Conservation (phyloP, 2,797 vertebrate genomes). For the Scyliorhinus canicula region DNA sequence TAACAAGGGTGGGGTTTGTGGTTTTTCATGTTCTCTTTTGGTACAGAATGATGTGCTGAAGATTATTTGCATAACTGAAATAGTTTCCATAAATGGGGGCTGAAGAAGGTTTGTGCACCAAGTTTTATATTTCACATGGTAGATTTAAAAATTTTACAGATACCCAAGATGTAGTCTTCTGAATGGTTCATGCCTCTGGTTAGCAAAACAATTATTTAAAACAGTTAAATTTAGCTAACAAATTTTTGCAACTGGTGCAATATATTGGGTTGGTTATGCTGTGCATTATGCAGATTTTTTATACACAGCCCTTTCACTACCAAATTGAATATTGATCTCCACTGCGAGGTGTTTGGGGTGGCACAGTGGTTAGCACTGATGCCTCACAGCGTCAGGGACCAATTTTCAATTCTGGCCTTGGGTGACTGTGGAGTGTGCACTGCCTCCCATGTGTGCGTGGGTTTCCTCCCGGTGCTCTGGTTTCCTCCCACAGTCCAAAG, state of each 20-base stretch:
- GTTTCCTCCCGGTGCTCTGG: too few species aligned
- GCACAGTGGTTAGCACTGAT: too few species aligned
- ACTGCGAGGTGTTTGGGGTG: neutral
- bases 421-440: too few species aligned
- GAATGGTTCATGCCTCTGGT: neutral
- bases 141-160: neutral
- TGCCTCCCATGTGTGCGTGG: too few species aligned
- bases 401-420: too few species aligned
- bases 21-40: conserved; percentile 25
- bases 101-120: neutral
- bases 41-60: neutral
- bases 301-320: neutral
- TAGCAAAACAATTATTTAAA: neutral
- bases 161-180: neutral
- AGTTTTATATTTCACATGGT: neutral
- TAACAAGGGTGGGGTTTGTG: neutral
- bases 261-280: neutral
- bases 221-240: neutral
- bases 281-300: neutral
- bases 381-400: too few species aligned
- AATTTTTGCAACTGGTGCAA: neutral
- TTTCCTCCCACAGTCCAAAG: too few species aligned
- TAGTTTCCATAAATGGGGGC: neutral
- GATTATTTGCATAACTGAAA: conserved; percentile 18
- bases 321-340: neutral